phyloP scores from a whole-genome alignment of 1,140 invertebrate genomes.

The Musca domestica region DNA sequence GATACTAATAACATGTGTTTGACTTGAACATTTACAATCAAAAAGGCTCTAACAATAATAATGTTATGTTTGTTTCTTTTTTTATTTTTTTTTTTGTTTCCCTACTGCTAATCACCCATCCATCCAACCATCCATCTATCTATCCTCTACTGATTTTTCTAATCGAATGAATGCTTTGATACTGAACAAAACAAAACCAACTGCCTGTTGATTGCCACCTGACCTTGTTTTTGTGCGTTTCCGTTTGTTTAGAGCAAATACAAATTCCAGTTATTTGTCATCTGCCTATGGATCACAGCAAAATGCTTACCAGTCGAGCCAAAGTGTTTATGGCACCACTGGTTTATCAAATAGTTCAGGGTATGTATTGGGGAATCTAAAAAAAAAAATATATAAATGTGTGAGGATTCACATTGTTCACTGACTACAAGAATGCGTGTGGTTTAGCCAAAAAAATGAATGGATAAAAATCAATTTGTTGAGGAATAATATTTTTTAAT shows the following conservation, averaged over 20 bases:
- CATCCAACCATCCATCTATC: constrained; percentile 8
- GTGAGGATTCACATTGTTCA: too few species aligned
- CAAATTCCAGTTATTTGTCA: constrained; percentile 52
- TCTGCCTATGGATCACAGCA: constrained; percentile 51
- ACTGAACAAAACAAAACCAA: not conserved
- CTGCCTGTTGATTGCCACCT: not conserved
- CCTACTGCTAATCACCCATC: not conserved
- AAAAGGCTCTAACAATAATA: constrained; percentile 8
- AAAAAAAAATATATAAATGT: too few species aligned
- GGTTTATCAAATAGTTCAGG: constrained; percentile 52
- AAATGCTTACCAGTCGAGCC: constrained; percentile 54
- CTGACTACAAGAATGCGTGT: too few species aligned
- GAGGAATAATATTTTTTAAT: too few species aligned
- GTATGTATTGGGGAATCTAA: constrained; percentile 39
- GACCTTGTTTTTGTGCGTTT: constrained; percentile 16
- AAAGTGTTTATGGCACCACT: constrained; percentile 54
- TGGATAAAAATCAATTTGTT: too few species aligned
- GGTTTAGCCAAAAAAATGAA: too few species aligned
- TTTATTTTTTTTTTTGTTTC: constrained; percentile 11
- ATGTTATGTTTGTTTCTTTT: constrained; percentile 12
- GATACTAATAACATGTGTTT: constrained; percentile 8
- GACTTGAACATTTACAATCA: not conserved
- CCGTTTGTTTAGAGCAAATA: constrained; percentile 40
- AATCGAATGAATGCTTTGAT: not conserved
- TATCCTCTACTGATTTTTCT: not conserved